These are phyloP conservation scores for Parapristionchus giblindavisi DNA, from an alignment of 2,888 invertebrate genomes.

Conservation along the genomic window DNA sequence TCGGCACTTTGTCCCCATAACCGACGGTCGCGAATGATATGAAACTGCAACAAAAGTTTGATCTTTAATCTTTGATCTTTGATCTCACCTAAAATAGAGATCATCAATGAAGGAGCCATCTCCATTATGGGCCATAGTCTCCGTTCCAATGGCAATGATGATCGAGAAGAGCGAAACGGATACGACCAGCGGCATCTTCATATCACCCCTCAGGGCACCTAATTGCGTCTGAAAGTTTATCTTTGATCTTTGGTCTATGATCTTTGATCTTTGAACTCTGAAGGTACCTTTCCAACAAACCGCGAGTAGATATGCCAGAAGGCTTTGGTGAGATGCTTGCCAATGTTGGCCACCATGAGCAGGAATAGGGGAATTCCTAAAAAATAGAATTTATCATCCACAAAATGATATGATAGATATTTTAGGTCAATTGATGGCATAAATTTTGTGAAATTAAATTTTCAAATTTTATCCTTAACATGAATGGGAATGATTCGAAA, in stretches of 20 bases:
- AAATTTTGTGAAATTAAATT: too few relatives aligned
- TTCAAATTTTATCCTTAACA: too few relatives aligned
- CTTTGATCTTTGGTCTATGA: neutral
- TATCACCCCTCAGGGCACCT: constrained; percentile 16
- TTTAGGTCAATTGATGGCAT: too few relatives aligned
- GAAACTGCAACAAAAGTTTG: constrained; percentile 16
- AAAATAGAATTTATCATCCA: neutral
- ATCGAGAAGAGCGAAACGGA: constrained; percentile 19
- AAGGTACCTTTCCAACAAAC: constrained; percentile 13
- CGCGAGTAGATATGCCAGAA: constrained; percentile 36
- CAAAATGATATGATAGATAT: too few relatives aligned
- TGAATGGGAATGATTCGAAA: too few relatives aligned
- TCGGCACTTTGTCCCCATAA: constrained; percentile 19
- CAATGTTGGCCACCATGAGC: constrained; percentile 46
- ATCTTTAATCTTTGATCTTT: neutral
- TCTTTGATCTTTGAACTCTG: neutral
- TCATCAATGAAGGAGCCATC: constrained; percentile 17
- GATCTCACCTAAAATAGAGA: constrained; percentile 34
- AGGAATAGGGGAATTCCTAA: constrained; percentile 47
- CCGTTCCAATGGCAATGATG: neutral
- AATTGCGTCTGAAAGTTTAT: constrained; percentile 4
- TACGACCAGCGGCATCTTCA: constrained; percentile 15
- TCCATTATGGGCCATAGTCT: constrained; percentile 29
- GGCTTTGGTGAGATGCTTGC: constrained; percentile 44
- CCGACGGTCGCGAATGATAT: constrained; percentile 32